Evolutionary conservation across 2,113 vertebrate species (phyloP).

Genomic region (Nothoprocta perdicaria): DNA sequence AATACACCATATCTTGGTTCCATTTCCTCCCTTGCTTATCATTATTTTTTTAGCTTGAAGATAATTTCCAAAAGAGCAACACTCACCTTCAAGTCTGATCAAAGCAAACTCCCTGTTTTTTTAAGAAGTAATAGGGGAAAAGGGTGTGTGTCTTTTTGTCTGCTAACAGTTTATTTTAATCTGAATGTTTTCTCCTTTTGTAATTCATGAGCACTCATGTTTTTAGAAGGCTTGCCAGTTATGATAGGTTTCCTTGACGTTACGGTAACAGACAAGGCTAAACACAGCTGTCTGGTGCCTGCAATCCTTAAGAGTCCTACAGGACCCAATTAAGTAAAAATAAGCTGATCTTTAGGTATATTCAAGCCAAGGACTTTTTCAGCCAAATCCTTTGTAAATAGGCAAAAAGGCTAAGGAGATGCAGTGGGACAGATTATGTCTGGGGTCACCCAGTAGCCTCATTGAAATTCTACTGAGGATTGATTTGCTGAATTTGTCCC

Average conservation of each 20-base stretch:
- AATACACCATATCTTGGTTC: conserved; percentile 12
- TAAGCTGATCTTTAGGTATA: conserved; percentile 70
- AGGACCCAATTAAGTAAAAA: conserved; percentile 64
- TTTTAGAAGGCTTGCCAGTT: conserved; percentile 76
- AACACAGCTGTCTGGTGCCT: conserved; percentile 76
- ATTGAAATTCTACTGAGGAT: not conserved
- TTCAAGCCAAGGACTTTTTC: conserved; percentile 46
- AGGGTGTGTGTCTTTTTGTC: conserved; percentile 63
- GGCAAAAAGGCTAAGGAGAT: conserved; percentile 29
- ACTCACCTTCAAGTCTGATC: conserved; percentile 66
- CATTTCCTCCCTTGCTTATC: conserved; percentile 61
- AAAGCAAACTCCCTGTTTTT: conserved; percentile 48
- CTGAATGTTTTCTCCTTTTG: conserved; percentile 70
- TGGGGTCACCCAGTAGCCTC: conserved; percentile 14
- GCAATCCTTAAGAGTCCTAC: conserved; percentile 57
- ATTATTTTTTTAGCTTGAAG: conserved; percentile 66
- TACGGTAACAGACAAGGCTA: conserved; percentile 66
- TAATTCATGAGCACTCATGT: conserved; percentile 60
- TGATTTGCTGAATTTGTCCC: not conserved
- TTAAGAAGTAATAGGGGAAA: conserved; percentile 39
- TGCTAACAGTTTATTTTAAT: conserved; percentile 77
- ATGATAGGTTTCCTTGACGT: conserved; percentile 68
- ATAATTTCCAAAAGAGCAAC: conserved; percentile 57
- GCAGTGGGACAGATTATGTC: not conserved
- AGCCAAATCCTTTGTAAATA: conserved; percentile 52